Conservation (phyloP, 2,797 vertebrate genomes). For the Acridotheres tristis region DNA sequence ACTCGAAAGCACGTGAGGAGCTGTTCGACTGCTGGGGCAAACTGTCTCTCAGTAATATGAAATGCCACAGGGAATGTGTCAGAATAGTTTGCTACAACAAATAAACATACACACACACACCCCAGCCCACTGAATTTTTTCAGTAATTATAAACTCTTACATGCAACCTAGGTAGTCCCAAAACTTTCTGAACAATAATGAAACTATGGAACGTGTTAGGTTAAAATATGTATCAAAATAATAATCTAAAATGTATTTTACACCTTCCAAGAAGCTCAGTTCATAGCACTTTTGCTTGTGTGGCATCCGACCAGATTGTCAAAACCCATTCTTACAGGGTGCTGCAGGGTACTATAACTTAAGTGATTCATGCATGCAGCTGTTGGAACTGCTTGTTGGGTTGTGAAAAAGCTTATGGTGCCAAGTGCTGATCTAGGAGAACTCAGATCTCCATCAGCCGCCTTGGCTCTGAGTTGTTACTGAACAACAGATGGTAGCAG, state of each 20-base stretch:
- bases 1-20: conserved; percentile 28
- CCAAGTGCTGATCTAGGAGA: conserved; percentile 70
- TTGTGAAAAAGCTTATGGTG: conserved; percentile 53
- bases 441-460: conserved; percentile 55
- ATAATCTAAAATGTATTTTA: background rate
- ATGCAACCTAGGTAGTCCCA: background rate
- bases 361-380: conserved; percentile 66
- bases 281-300: background rate
- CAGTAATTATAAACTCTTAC: background rate
- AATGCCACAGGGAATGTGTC: conserved; percentile 23
- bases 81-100: background rate
- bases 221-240: background rate
- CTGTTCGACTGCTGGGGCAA: conserved; percentile 7
- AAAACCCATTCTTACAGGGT: conserved; percentile 29
- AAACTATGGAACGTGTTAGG: background rate
- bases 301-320: conserved; percentile 47
- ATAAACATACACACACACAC: background rate
- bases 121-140: background rate
- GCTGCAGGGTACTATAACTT: conserved; percentile 53
- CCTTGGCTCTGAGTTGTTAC: conserved; percentile 37
- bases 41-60: background rate
- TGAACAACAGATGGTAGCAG: conserved; percentile 65
- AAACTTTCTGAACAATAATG: background rate
- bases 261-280: background rate
- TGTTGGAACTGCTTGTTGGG: conserved; percentile 60